phyloP scores from a whole-genome alignment of 1,140 invertebrate species.

The Lepidurus apus region DNA sequence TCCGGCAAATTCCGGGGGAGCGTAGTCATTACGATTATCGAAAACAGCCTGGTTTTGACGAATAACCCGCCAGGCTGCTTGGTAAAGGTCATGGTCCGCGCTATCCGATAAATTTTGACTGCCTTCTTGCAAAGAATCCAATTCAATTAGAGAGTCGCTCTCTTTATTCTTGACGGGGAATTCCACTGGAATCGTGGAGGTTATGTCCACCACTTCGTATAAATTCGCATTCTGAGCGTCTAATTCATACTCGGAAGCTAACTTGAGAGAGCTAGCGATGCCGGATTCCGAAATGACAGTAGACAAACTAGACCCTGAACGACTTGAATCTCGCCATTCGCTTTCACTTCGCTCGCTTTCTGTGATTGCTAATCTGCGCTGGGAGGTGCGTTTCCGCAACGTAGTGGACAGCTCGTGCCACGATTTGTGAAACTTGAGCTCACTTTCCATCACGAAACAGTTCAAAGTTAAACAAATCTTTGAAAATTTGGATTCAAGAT shows the following conservation, averaged over 20 bases:
- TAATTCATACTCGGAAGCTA: not conserved
- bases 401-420: conserved; percentile 32
- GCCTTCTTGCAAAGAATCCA: not conserved
- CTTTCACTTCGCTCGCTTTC: conserved; percentile 33
- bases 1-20: not conserved
- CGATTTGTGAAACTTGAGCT: conserved; percentile 26
- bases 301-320: conserved; percentile 24
- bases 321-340: conserved; percentile 30
- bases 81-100: not conserved
- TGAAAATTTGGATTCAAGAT: no score
- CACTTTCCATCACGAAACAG: not conserved
- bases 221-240: not conserved
- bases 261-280: not conserved
- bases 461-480: not conserved
- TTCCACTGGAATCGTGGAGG: not conserved
- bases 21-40: not conserved
- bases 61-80: not conserved
- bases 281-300: not conserved
- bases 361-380: conserved; percentile 32
- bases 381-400: conserved; percentile 30
- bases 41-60: conserved; percentile 4
- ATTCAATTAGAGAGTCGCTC: not conserved
- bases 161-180: not conserved
- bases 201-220: not conserved
- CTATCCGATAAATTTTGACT: not conserved